These are phyloP conservation scores for Adelosebastes latens DNA, from an alignment of 2,797 vertebrate species.

Conservation along the genomic window DNA sequence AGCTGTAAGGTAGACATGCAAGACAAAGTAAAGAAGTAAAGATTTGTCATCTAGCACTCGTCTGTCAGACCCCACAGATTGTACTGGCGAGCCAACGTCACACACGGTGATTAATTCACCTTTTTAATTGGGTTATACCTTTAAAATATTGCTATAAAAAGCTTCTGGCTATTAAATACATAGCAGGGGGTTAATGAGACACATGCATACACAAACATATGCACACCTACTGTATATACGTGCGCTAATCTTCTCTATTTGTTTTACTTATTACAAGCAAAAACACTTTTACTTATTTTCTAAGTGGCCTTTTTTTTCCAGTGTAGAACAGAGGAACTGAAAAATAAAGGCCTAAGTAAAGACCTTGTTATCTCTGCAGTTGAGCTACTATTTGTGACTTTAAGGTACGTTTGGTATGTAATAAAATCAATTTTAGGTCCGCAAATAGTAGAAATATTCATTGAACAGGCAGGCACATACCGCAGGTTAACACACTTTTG, in stretches of 20 bases:
- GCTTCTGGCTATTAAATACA: not conserved
- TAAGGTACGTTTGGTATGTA: too few species aligned
- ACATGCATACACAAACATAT: not conserved
- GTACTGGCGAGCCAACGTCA: not conserved
- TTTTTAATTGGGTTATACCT: not conserved
- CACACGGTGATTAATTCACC: not conserved
- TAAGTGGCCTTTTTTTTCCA: too few species aligned
- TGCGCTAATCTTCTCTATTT: not conserved
- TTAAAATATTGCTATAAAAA: not conserved
- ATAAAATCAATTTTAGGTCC: too few species aligned
- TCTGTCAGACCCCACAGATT: not conserved
- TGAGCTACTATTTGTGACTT: not conserved
- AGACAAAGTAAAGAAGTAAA: slow-evolving; percentile 15
- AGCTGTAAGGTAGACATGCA: not conserved
- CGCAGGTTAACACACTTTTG: not conserved
- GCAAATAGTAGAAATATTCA: not conserved
- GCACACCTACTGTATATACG: not conserved
- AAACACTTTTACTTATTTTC: too few species aligned
- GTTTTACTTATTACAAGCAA: too few species aligned
- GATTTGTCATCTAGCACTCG: not conserved
- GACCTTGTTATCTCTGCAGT: not conserved
- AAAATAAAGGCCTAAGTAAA: not conserved
- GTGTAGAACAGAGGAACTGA: not conserved
- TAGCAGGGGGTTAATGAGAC: not conserved
- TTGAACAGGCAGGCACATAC: not conserved